Percentiles rank a stretch among this genome's conserved stretches.
These are phyloP conservation scores for Anhinga rufa DNA, from an alignment of 2,113 vertebrate genomes.

Conservation along the genomic window DNA sequence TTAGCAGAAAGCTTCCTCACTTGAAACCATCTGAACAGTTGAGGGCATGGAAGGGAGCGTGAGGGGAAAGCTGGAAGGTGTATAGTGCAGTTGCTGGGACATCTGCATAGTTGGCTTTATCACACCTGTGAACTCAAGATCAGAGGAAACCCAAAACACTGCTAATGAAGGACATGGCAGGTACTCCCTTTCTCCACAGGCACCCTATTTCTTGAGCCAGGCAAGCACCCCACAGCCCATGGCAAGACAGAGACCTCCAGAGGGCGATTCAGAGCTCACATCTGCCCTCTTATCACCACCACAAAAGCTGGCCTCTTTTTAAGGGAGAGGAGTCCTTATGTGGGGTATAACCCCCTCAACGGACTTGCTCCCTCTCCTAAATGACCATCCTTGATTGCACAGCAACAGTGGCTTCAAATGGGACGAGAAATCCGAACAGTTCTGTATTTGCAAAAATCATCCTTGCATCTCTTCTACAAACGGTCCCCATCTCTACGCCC, in stretches of 20 bases:
- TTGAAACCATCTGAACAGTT: not conserved
- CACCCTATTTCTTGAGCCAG: not conserved
- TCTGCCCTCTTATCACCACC: too few relatives aligned
- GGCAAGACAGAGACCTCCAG: not conserved
- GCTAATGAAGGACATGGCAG: accelerated
- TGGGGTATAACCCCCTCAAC: too few relatives aligned
- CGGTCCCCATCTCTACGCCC: not conserved
- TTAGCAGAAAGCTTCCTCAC: not conserved
- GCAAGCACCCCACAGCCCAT: not conserved
- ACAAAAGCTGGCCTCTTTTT: not conserved
- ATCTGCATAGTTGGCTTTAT: not conserved
- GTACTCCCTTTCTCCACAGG: accelerated
- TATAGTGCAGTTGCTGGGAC: not conserved
- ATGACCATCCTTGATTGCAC: not conserved
- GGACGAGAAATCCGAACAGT: not conserved
- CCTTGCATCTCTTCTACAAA: not conserved
- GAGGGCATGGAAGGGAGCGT: not conserved
- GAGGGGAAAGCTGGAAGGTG: not conserved
- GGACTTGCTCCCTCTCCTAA: not conserved
- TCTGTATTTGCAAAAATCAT: not conserved
- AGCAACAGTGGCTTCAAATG: not conserved
- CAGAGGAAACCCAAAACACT: not conserved
- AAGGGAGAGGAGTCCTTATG: not conserved
- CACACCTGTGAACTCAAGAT: accelerated
- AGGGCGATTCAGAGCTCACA: not conserved